Conservation (phyloP, 2,113 vertebrate species). For the Pangasianodon hypophthalmus region DNA sequence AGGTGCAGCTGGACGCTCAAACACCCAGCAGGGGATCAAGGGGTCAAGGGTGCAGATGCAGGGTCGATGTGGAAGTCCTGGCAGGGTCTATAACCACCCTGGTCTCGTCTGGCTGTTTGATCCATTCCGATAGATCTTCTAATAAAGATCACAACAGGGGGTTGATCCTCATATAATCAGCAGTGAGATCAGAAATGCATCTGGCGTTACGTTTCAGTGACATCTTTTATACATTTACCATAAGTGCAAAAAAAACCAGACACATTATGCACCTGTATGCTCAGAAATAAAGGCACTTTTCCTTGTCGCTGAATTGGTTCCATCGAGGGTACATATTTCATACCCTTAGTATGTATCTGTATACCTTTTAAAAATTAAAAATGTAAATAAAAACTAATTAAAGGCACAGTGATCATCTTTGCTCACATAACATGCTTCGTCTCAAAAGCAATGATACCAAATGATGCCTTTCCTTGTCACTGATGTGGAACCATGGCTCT, state of each 20-base stretch:
- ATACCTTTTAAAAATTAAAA: background rate
- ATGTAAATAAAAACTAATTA: background rate
- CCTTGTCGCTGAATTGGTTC: background rate
- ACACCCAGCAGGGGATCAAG: constrained; percentile 51
- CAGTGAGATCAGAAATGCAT: background rate
- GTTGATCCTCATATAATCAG: constrained; percentile 42
- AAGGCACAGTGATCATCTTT: background rate
- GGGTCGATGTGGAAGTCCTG: constrained; percentile 57
- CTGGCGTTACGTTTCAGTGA: background rate
- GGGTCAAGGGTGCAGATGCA: constrained; percentile 30
- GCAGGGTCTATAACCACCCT: constrained; percentile 51
- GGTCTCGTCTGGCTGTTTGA: constrained; percentile 50
- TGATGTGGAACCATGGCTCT: background rate
- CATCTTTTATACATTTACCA: background rate
- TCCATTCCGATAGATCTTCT: constrained; percentile 61
- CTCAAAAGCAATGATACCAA: background rate
- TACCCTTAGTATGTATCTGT: background rate
- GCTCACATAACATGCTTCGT: background rate
- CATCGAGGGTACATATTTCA: background rate
- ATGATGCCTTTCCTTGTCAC: background rate
- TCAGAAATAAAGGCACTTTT: background rate
- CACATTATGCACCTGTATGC: too few species aligned
- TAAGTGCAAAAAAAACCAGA: background rate
- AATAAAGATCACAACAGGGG: constrained; percentile 49
- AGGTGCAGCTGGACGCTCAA: constrained; percentile 75